Base-by-base conservation (phyloP, 2,888 invertebrate genomes). In the Cheilosia impressa region DNA sequence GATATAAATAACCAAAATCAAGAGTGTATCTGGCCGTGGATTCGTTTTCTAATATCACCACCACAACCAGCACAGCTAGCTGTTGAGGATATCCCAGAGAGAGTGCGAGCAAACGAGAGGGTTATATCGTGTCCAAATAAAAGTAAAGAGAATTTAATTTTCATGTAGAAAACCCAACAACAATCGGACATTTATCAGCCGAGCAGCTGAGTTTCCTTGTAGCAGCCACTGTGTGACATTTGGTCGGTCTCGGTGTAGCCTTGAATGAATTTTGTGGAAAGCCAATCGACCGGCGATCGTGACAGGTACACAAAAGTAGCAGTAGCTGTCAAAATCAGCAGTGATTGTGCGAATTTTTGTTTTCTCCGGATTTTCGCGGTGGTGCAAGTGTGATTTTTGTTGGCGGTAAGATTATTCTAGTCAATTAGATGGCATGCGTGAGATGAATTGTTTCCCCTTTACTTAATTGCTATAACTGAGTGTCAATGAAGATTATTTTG, bases 1-100 rank as follows among this genome's bases (percentile, higher is more conserved):
- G 75, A 75, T 57, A 75, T 58, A 75, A 73, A 73, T 73, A 73
- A 57, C 34, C 57, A 38, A 75, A 38, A 47, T 38, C 41, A 50
- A 27, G 58, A 57, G 47, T 27, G 58, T 58, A 38, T 69, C 55
- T 57, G 6, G 10, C 10, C 17, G 2, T 52, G 17, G 17, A 55
- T 34, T 31, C 17, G n/a, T 5, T 55, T 27, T 24, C 43, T 43
- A 2, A 6, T 43, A 4, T 24, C 31, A 27, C 27, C 50, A 22
- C 6, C 27, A 27, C n/a, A 38, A 34, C 19, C 15, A 50, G n/a
- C 9, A 7, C 31, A 62, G 62, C 24, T 50, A 3, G 38, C 9
- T 34, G 17, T 13, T 27, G 6, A 7, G 63, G 31, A 15, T 63
- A 19, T 63, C 27, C 7, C 22, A 27, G 27, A 10, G 24, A 22